Evolutionary conservation across 2,797 vertebrate species (phyloP).

Genomic region (Cygnus olor): DNA sequence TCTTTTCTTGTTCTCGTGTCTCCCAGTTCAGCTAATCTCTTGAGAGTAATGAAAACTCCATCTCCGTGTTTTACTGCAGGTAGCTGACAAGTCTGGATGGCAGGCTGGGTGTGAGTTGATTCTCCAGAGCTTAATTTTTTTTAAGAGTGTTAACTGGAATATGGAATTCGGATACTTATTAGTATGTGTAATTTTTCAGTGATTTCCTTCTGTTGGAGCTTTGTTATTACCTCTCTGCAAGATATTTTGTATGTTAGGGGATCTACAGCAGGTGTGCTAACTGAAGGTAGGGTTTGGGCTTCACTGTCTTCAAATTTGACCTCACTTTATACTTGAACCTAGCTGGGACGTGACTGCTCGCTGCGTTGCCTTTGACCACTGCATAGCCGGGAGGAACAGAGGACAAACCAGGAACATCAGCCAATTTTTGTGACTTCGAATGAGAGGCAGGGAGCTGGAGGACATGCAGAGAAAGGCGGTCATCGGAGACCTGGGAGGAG

Average conservation of each 20-base stretch:
- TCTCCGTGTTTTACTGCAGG: background rate
- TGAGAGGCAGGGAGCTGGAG: background rate
- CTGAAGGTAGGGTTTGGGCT: background rate
- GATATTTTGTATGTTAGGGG: background rate
- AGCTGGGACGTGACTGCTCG: background rate
- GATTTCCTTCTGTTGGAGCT: background rate
- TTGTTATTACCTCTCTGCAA: background rate
- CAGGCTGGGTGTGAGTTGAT: background rate
- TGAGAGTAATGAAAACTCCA: slow-evolving; percentile 9
- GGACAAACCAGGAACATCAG: background rate
- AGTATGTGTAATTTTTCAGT: background rate
- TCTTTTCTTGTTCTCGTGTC: slow-evolving; percentile 19
- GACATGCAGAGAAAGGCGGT: background rate
- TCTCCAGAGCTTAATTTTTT: slow-evolving; percentile 3
- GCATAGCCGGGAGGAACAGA: background rate
- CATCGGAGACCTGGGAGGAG: background rate
- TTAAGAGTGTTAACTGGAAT: background rate
- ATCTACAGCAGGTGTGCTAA: background rate
- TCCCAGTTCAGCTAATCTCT: slow-evolving; percentile 49
- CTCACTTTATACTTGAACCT: background rate
- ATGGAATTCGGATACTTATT: background rate
- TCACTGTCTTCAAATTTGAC: background rate
- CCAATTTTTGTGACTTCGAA: background rate
- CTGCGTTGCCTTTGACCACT: background rate
- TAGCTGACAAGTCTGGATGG: slow-evolving; percentile 13